Evolutionary conservation across 2,113 vertebrate species (phyloP).

Genomic region (Rhadina sibilatrix): DNA sequence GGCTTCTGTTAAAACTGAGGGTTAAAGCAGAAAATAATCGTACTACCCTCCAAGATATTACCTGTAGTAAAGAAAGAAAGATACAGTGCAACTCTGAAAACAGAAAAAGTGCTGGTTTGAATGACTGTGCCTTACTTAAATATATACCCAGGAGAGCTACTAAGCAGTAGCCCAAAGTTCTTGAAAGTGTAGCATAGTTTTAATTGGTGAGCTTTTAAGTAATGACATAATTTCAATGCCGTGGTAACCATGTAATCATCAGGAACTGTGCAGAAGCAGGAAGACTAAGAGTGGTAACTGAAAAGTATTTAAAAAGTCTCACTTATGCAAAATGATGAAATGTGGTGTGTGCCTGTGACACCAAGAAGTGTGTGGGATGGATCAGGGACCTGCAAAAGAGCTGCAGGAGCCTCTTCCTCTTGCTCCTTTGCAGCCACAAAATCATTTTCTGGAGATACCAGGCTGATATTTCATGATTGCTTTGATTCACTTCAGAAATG

Average conservation of each 20-base stretch:
- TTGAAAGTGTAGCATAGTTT: not conserved
- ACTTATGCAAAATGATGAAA: not conserved
- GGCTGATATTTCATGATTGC: not conserved
- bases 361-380: not conserved
- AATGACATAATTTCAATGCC: not conserved
- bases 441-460: not conserved
- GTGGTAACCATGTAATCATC: not conserved
- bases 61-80: not conserved
- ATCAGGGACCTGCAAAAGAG: not conserved
- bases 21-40: not conserved
- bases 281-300: not conserved
- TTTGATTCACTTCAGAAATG: not conserved
- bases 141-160: not conserved
- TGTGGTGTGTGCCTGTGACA: not conserved
- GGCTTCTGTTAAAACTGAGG: not conserved
- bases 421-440: not conserved
- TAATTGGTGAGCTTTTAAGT: not conserved
- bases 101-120: not conserved
- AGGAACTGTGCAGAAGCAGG: not conserved
- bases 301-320: not conserved
- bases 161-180: not conserved
- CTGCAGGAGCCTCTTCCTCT: not conserved
- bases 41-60: not conserved
- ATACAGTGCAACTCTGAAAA: not conserved
- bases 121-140: not conserved